Conservation (phyloP, 1,140 invertebrate species). For the Drosophila ananassae region DNA sequence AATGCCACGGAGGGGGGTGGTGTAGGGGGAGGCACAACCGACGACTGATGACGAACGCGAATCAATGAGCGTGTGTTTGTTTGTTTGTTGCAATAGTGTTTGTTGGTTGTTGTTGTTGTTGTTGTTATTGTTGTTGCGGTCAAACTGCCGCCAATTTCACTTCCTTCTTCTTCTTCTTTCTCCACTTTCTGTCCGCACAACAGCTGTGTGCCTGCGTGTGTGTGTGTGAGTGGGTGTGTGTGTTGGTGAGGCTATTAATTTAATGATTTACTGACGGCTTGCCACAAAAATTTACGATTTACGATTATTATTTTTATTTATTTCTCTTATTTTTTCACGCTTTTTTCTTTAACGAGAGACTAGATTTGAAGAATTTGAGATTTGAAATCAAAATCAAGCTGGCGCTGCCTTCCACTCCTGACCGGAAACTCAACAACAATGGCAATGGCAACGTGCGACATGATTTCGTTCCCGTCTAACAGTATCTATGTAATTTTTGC, state of each 20-base stretch:
- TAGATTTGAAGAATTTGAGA: constrained; percentile 29
- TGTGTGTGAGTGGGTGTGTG: constrained; percentile 33
- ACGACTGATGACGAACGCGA: constrained; percentile 69
- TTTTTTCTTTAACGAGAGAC: constrained; percentile 1
- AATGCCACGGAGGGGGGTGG: constrained; percentile 40
- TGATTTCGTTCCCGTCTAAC: constrained; percentile 68
- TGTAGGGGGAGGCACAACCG: constrained; percentile 1
- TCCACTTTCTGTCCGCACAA: constrained; percentile 22
- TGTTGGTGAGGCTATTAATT: constrained; percentile 71
- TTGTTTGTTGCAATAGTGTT: constrained; percentile 54
- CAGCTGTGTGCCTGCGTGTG: constrained; percentile 44
- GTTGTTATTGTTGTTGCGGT: constrained; percentile 56
- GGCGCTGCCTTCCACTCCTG: constrained; percentile 12
- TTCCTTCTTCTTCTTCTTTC: constrained; percentile 35
- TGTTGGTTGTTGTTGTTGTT: constrained; percentile 31
- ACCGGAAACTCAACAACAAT: constrained; percentile 37
- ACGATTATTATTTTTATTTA: constrained; percentile 28
- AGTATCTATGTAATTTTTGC: constrained; percentile 1
- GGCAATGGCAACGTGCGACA: constrained; percentile 74
- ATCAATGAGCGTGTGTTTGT: constrained; percentile 23
- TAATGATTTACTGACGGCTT: constrained; percentile 78
- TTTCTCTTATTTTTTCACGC: neutral
- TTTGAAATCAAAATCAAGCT: neutral
- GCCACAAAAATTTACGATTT: constrained; percentile 67
- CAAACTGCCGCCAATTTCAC: constrained; percentile 79